Base-by-base conservation (phyloP, 2,797 vertebrate species). In the Pelobates cultripes region DNA sequence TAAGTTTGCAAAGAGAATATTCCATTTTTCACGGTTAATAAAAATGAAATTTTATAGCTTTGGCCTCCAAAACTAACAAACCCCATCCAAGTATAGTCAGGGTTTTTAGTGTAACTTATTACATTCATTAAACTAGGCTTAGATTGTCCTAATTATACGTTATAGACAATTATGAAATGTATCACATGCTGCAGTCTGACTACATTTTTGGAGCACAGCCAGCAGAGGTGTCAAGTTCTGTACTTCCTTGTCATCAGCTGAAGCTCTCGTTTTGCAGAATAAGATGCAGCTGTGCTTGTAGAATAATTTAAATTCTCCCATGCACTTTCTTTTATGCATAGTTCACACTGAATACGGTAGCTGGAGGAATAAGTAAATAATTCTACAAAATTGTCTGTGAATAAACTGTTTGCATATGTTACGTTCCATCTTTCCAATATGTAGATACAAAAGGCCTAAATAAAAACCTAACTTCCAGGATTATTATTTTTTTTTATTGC, bases 141-240 rank as follows among this genome's bases (percentile, higher is more conserved):
- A 87, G 76, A 80, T 90, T 89, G 85, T 86, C 91, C 87, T 90
- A 91, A 89, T 91, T 92, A 89, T 81, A 89, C 17, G 17, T 89
- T 92, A 91, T 88, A 87, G 87, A 92, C 87, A 91, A 90, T 93
- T 92, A 92, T 89, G 89, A 91, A 91, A 89, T 42, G 43, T 87
- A 89, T 90, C 44, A 69, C 82, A 85, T 90, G 87, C 88, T 44
- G 47, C 83, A 87, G 88, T 83, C 79, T 0, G 63, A 84, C 89
- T 87, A 82, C 83, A 87, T 87, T 92, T 86, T 87, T 90, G 92
- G 89, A 90, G 68, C 43, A 17, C 64, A 41, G 86, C 85, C 87
- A 93, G 80, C 51, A 85, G 90, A 92, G 90, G 89, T 92, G 90
- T 88, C 88, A 90, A 68, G 84, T 93, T 94, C 87, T 76, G 57